These are phyloP conservation scores for Catonia carolina DNA, from an alignment of 2,888 invertebrate species.

Conservation along the genomic window DNA sequence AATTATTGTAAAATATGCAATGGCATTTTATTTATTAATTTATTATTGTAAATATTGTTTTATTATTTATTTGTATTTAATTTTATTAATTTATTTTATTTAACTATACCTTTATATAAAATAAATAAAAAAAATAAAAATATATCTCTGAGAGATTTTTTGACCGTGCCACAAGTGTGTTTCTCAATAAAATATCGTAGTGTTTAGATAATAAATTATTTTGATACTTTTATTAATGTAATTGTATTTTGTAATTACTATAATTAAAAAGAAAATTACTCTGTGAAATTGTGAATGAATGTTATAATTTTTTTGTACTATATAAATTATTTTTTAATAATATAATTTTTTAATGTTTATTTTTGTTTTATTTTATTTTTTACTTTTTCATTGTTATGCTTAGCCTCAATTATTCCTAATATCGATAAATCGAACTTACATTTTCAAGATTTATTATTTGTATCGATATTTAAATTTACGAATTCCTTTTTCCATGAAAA, in stretches of 20 bases:
- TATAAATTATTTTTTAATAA: slow-evolving; percentile 28
- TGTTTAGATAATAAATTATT: slow-evolving; percentile 22
- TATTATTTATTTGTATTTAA: too few species aligned
- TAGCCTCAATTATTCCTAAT: too few species aligned
- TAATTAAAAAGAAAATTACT: background rate
- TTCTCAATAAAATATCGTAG: slow-evolving; percentile 17
- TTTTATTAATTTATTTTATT: too few species aligned
- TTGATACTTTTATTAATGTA: slow-evolving; percentile 11
- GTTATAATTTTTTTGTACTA: slow-evolving; percentile 24
- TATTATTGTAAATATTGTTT: background rate
- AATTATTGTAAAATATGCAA: background rate
- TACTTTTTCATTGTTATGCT: background rate
- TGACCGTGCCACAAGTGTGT: too few species aligned
- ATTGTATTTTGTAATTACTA: slow-evolving; percentile 17
- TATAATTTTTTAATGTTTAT: slow-evolving; percentile 21
- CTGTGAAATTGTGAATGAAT: slow-evolving; percentile 14
- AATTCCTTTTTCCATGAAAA: too few species aligned
- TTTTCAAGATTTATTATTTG: too few species aligned
- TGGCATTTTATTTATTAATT: slow-evolving; percentile 14
- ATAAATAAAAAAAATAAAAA: too few species aligned
- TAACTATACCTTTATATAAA: too few species aligned
- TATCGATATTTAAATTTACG: too few species aligned
- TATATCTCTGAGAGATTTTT: too few species aligned
- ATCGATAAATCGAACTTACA: too few species aligned
- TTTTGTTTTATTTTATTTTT: slow-evolving; percentile 1